Base-by-base conservation (phyloP, 2,113 vertebrate genomes). In the Ranitomeya variabilis region DNA sequence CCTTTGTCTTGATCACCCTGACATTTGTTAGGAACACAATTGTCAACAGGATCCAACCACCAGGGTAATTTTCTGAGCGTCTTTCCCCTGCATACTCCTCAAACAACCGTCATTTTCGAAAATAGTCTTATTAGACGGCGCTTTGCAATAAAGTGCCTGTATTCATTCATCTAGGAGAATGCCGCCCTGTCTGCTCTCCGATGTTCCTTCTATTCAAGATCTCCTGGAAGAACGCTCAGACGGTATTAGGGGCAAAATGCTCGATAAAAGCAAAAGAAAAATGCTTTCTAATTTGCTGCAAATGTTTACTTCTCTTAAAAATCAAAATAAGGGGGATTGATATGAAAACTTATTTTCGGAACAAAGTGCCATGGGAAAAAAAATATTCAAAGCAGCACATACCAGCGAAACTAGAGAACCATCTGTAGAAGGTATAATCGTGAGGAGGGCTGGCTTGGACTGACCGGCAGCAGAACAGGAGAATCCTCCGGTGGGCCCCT, bases 101-200 rank as follows among this genome's bases (percentile, higher is more conserved):
- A 77, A 62, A 86, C 71, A 86, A 60, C 84, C 51, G 71, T 86
- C 85, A 86, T 86, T 62, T 86, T 16, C 26, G 13, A 77, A 77
- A 86, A 62, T 77, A 51, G 84, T 77, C 69, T 77, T 85, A 84
- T 84, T 69, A 84, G 26, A 55, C 37, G 81, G 26, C 37, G 64
- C 82, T 55, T 10, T 84, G 45, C 64, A 69, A 84, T 84, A 84
- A 84, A 66, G 31, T 15, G 4, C 31, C 60, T n/a, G 80, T n/a
- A 10, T 83, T 83, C 26, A 19, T 45, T 19, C 37, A 51, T 66
- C 80, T 59, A 66, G 23, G 15, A 21, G 19, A 83, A 83, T 62
- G 37, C 19, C 37, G 18, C 14, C 31, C 23, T 15, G 31, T 83
- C 60, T 64, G 26, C 10, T 66, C 57, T 21, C 10, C n/a, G 31